Base-by-base conservation (phyloP, 1,140 invertebrate species). In the Matsumurasca onukii region DNA sequence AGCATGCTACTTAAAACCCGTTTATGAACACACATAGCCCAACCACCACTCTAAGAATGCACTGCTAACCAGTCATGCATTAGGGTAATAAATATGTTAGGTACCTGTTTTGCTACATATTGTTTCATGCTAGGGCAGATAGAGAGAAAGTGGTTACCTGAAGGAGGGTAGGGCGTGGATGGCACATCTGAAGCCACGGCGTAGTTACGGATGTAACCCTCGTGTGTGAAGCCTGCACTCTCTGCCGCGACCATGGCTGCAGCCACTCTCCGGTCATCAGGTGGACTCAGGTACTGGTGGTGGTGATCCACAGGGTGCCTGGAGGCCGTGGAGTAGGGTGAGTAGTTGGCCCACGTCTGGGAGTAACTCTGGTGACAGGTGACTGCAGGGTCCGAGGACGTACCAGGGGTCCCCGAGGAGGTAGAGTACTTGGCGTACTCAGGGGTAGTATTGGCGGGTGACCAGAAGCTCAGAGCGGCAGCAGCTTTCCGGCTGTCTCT, bases 161-260 rank as follows among this genome's bases (percentile, higher is more conserved):
- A 86, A 77, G 90, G 88, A 74, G 90, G 88, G 74, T 92, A 93
- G 1, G 90, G 89, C 70, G 89, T 89, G 67, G 90, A 88, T 22
- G 89, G 86, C 68, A 92, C 89, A 15, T 88, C 84, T 74, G 92
- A 90, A 1, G 89, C 85, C 24, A 85, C 85, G 29, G 81, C 83
- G 75, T 92, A 92, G 80, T 89, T 91, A 73, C 90, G 84, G 12
- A 92, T 86, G 77, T 93, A 92, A 27, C 88, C 84, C 73, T 91
- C 89, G 75, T 91, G 89, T 1, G 87, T 84, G 79, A 91, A 91
- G 67, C 85, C 82, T 29, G 84, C 82, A 24, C 84, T 84, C 24
- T 83, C 82, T 29, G 82, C 82, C 45, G 83, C 82, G 85, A 84
- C 52, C 79, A 77, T 45, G 78, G 73, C 66, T 2, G 67, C 69